Evolutionary conservation across 2,797 vertebrate species (phyloP).

Genomic region (Neosilurus mollespiculum): DNA sequence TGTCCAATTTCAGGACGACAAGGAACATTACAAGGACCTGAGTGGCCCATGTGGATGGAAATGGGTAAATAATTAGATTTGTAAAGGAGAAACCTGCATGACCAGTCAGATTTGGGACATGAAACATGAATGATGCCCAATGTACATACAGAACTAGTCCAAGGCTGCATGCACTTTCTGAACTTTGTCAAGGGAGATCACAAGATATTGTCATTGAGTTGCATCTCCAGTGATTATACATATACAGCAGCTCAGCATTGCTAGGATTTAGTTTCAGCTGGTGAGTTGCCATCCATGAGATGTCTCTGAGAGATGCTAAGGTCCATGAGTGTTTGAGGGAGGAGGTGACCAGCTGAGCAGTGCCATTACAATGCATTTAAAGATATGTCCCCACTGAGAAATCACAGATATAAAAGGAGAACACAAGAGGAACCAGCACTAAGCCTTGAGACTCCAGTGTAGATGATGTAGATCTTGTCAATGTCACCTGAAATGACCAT

Average conservation of each 20-base stretch:
- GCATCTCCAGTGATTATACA: too few relatives aligned
- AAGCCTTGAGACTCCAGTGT: not conserved
- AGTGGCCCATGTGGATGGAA: not conserved
- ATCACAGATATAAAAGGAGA: not conserved
- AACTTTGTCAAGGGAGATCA: not conserved
- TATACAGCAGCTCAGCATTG: not conserved
- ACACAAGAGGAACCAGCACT: not conserved
- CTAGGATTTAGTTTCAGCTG: not conserved
- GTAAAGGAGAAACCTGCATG: not conserved
- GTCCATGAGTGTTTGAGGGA: not conserved
- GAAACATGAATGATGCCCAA: not conserved
- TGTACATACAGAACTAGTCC: not conserved
- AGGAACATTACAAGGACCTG: not conserved
- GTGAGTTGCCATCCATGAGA: not conserved
- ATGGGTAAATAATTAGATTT: not conserved
- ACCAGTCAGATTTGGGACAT: not conserved
- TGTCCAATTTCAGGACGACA: not conserved
- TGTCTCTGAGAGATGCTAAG: not conserved
- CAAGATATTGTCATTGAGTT: not conserved
- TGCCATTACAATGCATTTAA: not conserved
- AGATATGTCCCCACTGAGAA: not conserved
- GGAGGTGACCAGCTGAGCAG: not conserved
- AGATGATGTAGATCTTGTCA: not conserved
- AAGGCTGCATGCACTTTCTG: not conserved
- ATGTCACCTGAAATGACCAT: not conserved